phyloP scores from a whole-genome alignment of 2,888 invertebrate species.

The Tachina fera region DNA sequence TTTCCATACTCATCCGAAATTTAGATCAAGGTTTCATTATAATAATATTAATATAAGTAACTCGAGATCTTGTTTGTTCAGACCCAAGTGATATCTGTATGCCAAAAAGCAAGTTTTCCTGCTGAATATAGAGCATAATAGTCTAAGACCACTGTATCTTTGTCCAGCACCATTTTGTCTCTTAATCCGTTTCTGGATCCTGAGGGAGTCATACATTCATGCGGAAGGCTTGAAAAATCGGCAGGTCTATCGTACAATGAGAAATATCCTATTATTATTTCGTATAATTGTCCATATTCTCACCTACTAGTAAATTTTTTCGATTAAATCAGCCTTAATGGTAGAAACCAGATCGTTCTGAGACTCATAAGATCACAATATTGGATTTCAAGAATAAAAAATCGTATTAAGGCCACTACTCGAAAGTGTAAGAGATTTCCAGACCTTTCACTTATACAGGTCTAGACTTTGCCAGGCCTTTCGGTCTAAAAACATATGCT shows the following conservation, averaged over 20 bases:
- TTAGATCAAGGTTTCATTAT: neutral
- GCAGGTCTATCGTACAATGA: constrained; percentile 25
- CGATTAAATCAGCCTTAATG: constrained; percentile 12
- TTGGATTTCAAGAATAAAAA: no score
- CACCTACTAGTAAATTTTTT: constrained; percentile 14
- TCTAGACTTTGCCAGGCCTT: neutral
- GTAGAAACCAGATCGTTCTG: constrained; percentile 22
- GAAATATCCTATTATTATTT: constrained; percentile 14
- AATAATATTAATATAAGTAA: neutral
- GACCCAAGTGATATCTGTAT: neutral
- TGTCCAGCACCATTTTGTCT: neutral
- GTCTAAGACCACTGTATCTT: neutral
- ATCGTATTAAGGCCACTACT: no score
- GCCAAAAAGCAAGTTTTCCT: no score
- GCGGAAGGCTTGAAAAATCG: constrained; percentile 26
- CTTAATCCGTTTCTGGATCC: constrained; percentile 30
- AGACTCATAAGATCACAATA: neutral
- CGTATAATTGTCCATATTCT: constrained; percentile 14
- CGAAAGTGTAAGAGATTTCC: no score
- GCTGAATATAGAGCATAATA: no score
- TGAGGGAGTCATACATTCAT: neutral
- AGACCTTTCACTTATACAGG: neutral
- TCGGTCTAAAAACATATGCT: neutral
- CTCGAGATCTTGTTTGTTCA: constrained; percentile 9
- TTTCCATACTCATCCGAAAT: neutral